These are phyloP conservation scores for Leptosomus discolor DNA, from an alignment of 2,113 vertebrate genomes.

Conservation along the genomic window DNA sequence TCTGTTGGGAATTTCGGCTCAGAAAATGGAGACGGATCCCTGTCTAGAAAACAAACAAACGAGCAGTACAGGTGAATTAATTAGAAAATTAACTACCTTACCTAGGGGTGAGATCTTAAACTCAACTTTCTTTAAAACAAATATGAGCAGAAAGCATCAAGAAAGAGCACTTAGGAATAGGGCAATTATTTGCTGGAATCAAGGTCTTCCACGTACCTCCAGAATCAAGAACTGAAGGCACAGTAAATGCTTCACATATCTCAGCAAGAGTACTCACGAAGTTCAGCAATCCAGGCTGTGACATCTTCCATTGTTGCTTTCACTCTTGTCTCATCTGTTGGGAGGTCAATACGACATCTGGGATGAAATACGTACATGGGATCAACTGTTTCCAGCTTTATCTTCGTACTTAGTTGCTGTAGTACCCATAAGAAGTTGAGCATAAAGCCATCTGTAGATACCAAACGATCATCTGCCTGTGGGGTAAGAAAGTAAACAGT, in stretches of 20 bases:
- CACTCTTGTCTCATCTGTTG: conserved; percentile 89
- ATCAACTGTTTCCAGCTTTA: conserved; percentile 97
- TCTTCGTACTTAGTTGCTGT: conserved; percentile 96
- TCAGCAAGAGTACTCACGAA: conserved; percentile 78
- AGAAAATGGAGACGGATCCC: conserved; percentile 84
- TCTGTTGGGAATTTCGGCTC: conserved; percentile 98
- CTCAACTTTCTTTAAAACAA: not conserved
- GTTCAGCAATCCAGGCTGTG: conserved; percentile 84
- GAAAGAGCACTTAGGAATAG: not conserved
- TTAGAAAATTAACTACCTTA: not conserved
- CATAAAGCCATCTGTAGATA: conserved; percentile 98
- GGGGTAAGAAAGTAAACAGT: not conserved
- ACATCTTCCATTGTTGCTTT: conserved; percentile 96
- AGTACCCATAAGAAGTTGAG: conserved; percentile 98
- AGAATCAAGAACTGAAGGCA: not conserved
- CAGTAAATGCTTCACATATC: accelerated
- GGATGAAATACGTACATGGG: conserved; percentile 96
- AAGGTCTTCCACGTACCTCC: not conserved
- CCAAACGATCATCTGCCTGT: conserved; percentile 94
- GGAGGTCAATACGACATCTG: conserved; percentile 88
- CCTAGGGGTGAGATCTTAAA: not conserved
- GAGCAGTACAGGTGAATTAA: not conserved
- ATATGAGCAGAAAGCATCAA: not conserved
- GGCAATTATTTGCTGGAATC: not conserved
- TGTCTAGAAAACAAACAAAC: conserved; percentile 69